Evolutionary conservation across 92 coral and sea anemone species (phyloP).

Genomic region (Bergia puertoricense): DNA sequence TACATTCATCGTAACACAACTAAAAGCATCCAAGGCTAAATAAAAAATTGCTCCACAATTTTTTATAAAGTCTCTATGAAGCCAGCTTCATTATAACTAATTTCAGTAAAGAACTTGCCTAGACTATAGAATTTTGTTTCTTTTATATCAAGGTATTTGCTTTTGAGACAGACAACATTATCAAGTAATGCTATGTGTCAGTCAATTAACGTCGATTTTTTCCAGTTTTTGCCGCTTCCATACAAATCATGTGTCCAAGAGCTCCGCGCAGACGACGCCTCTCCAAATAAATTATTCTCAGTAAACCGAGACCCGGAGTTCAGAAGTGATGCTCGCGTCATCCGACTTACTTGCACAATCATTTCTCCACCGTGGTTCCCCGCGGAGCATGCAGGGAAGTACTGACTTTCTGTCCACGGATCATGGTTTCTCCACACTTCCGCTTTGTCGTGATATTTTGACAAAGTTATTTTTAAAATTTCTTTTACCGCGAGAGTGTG

Average conservation of each 20-base stretch:
- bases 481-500: neutral
- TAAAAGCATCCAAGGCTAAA: neutral
- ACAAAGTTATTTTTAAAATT: neutral
- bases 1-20: too few relatives aligned
- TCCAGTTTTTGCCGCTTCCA: neutral
- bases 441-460: neutral
- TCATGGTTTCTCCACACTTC: neutral
- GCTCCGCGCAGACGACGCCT: neutral
- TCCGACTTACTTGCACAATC: neutral
- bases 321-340: too few relatives aligned
- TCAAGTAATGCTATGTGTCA: neutral
- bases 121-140: neutral
- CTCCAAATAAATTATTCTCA: too few relatives aligned
- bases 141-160: neutral
- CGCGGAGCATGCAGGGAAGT: too few relatives aligned
- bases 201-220: neutral
- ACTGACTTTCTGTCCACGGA: neutral
- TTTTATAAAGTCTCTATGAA: constrained; percentile 32
- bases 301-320: too few relatives aligned
- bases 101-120: neutral
- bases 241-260: neutral
- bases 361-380: neutral
- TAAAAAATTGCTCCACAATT: constrained; percentile 43
- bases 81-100: constrained; percentile 33
- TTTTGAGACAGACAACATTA: neutral